These are phyloP conservation scores for Podabrus alpinus DNA, from an alignment of 2,888 invertebrate species.

Conservation along the genomic window DNA sequence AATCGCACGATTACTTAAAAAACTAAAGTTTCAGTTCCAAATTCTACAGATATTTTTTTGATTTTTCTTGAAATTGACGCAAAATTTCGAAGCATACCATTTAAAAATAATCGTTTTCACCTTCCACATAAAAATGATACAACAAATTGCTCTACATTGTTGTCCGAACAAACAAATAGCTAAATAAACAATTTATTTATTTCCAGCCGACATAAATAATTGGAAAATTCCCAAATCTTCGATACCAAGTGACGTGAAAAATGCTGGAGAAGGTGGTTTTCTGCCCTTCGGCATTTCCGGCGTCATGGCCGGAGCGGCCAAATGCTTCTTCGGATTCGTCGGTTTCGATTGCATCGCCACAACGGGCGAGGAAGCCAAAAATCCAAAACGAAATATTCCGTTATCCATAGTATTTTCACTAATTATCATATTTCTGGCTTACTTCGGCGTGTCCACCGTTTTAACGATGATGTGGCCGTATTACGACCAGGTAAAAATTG, in stretches of 20 bases:
- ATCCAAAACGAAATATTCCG: slow-evolving; percentile 90
- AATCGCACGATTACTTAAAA: too few species aligned
- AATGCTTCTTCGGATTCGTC: slow-evolving; percentile 92
- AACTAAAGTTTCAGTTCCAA: too few species aligned
- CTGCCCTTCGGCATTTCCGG: slow-evolving; percentile 89
- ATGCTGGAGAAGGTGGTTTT: slow-evolving; percentile 84
- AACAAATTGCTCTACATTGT: neutral
- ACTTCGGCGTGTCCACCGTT: slow-evolving; percentile 89
- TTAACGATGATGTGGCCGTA: slow-evolving; percentile 95
- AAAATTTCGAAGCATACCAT: neutral
- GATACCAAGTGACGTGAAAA: slow-evolving; percentile 57
- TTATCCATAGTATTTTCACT: slow-evolving; percentile 86
- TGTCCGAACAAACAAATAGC: neutral
- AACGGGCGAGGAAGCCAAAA: slow-evolving; percentile 91
- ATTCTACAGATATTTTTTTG: too few species aligned
- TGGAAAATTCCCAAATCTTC: slow-evolving; percentile 73
- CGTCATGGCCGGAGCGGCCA: slow-evolving; percentile 85
- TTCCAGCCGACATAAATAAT: slow-evolving; percentile 74
- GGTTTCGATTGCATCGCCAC: slow-evolving; percentile 94
- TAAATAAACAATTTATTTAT: neutral
- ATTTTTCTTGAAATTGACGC: neutral
- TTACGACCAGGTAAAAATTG: slow-evolving; percentile 71
- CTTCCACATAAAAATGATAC: neutral
- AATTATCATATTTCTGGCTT: slow-evolving; percentile 81
- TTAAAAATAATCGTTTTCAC: neutral